Base-by-base conservation (phyloP, 2,797 vertebrate genomes). In the Cyclopterus lumpus region DNA sequence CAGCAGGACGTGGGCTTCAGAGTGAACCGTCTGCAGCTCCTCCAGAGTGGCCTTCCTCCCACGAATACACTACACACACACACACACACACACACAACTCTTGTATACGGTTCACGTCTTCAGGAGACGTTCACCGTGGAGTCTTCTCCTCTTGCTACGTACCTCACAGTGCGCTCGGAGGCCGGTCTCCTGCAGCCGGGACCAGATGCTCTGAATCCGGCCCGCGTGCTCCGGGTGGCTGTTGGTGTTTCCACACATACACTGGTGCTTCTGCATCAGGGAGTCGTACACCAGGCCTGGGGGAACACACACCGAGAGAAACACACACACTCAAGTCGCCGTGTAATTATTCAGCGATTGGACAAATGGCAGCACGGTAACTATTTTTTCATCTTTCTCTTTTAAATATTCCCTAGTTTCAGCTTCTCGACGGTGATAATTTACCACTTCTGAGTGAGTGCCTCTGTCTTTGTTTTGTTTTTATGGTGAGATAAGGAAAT, bases 141-240 rank as follows among this genome's bases (percentile, higher is more conserved):
- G 54, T 30, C 14, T 7, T 46, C 60, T 26, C 49, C 11, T 22
- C 9, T 1, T 6, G 3, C 0, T 16, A 16, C 64, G 73, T 80
- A 99, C 98, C 97, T 99, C 98, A 18, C 98, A 99, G 94, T 97
- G 97, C 84, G 96, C 86, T n/a, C 97, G 93, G 61, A 99, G 96
- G n/a, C 98, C 98, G 0, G 97, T 99, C 91, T 99, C 98, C 93
- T 99, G 98, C 73, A 99, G 95, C 46, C 98, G 95, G 8, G 98
- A 99, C 98, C 98, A 99, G 90, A 99, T 99, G 94, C 98, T 99
- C 94, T 99, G 98, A 82, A 99, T 98, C 57, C 98, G 94, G 0
- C 98, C 98, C 0, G 98, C 97, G 0, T 99, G 98, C 89, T 99
- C 98, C 0, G 98, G 98, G 84, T 99, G 98, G 73, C 96, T 99